Conservation (phyloP, 1,140 invertebrate species). For the Aphelinus atriplicis region DNA sequence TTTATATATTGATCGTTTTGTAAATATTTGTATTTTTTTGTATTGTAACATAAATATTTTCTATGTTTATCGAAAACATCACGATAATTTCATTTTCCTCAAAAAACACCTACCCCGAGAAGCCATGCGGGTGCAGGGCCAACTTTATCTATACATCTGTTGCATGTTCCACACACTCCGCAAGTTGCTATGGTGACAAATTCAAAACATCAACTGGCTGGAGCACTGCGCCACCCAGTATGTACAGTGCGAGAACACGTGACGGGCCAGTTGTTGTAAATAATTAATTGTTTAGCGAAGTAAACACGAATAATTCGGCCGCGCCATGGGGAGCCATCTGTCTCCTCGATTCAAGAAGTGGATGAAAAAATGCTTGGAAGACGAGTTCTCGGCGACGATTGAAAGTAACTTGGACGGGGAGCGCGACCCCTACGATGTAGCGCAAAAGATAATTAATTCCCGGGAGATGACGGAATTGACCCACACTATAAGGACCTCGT, state of each 20-base stretch:
- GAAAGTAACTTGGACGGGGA: slow-evolving; percentile 50
- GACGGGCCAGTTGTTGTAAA: background rate
- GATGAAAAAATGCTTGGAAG: slow-evolving; percentile 54
- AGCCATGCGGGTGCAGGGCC: too few relatives aligned
- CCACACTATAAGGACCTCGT: slow-evolving; percentile 45
- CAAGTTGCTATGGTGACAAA: slow-evolving; percentile 46
- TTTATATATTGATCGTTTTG: slow-evolving; percentile 14
- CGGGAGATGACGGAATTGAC: slow-evolving; percentile 53
- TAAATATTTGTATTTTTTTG: slow-evolving; percentile 3
- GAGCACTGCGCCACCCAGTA: too few relatives aligned
- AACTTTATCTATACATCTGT: too few relatives aligned
- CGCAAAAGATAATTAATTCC: slow-evolving; percentile 53
- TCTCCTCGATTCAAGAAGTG: slow-evolving; percentile 54
- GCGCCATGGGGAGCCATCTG: slow-evolving; percentile 49
- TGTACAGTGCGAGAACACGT: too few relatives aligned
- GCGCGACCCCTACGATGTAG: slow-evolving; percentile 46
- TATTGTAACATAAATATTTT: too few relatives aligned
- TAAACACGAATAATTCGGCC: background rate
- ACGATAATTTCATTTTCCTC: too few relatives aligned
- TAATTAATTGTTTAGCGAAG: background rate
- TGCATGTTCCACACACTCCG: background rate
- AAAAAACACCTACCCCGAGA: too few relatives aligned
- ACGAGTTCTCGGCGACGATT: slow-evolving; percentile 54
- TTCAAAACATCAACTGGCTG: slow-evolving; percentile 41
- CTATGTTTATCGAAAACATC: too few relatives aligned